Percentiles rank a stretch among this genome's conserved stretches.
phyloP scores from a whole-genome alignment of 2,888 invertebrate species.

The Danaus chrysippus region DNA sequence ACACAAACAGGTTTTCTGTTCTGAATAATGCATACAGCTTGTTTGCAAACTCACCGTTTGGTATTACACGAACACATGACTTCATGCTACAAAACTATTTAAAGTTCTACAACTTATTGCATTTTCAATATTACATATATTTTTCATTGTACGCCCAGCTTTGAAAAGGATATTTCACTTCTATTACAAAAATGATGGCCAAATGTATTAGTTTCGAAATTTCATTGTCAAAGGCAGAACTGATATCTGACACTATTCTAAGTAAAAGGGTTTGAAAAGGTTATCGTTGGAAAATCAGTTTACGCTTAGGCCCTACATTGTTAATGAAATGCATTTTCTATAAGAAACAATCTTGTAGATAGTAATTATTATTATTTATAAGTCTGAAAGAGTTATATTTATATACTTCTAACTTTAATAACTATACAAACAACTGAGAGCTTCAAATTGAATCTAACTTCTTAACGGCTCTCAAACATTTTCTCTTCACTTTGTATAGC shows the following conservation, averaged over 20 bases:
- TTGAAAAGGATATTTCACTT: no score
- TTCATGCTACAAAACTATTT: slow-evolving; percentile 2
- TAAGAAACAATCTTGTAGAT: no score
- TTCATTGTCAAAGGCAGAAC: background rate
- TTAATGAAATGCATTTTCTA: no score
- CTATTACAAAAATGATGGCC: background rate
- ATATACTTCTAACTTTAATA: no score
- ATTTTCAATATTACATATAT: background rate
- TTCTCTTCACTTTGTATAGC: no score
- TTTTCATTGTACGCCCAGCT: no score
- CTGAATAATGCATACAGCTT: slow-evolving; percentile 11
- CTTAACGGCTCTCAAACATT: no score
- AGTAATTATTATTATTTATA: no score
- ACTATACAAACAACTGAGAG: no score
- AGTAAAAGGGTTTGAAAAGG: background rate
- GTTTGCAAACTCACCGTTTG: slow-evolving; percentile 19
- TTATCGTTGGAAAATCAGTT: background rate
- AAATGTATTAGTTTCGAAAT: background rate
- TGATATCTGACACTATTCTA: background rate
- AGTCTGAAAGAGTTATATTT: no score
- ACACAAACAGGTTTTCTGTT: background rate
- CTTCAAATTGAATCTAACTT: no score
- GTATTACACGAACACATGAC: slow-evolving; percentile 20
- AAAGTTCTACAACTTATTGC: background rate
- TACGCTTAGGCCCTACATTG: no score